A percentile compares a stretch with the other conserved stretches of the same genome.
Evolutionary conservation across 2,113 vertebrate species (phyloP).

Genomic region (Xenotilapia flavipinnis): DNA sequence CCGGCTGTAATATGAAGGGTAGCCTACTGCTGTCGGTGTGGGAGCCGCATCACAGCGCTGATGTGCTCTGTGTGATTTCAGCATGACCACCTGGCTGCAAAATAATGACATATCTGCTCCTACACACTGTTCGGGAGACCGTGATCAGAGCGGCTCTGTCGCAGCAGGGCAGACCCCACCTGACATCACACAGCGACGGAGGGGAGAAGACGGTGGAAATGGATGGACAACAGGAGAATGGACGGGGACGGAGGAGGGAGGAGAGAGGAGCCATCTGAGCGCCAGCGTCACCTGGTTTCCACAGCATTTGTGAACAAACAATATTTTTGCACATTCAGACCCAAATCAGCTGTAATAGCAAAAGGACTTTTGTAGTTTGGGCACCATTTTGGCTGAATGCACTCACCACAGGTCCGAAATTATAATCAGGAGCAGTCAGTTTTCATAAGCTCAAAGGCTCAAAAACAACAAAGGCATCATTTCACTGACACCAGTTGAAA

Average conservation of each 20-base stretch:
- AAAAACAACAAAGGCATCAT: neutral
- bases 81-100: conserved; percentile 50
- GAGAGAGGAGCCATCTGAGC: neutral
- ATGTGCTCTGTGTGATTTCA: conserved; percentile 36
- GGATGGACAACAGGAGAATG: conserved; percentile 2
- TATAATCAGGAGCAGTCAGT: neutral
- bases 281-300: neutral
- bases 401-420: neutral
- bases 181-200: conserved; percentile 17
- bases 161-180: conserved; percentile 46
- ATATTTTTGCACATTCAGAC: neutral
- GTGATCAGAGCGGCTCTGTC: conserved; percentile 28
- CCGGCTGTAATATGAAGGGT: conserved; percentile 11
- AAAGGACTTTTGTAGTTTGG: neutral
- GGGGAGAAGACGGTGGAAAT: neutral
- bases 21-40: conserved; percentile 5
- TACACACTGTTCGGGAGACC: conserved; percentile 25
- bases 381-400: neutral
- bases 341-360: neutral
- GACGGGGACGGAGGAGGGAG: neutral
- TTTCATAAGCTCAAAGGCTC: neutral
- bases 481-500: neutral
- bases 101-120: conserved; percentile 66
- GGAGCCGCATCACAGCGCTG: neutral
- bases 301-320: neutral